These are phyloP conservation scores for Forbesichthys agassizii DNA, from an alignment of 2,113 vertebrate species.

Conservation along the genomic window DNA sequence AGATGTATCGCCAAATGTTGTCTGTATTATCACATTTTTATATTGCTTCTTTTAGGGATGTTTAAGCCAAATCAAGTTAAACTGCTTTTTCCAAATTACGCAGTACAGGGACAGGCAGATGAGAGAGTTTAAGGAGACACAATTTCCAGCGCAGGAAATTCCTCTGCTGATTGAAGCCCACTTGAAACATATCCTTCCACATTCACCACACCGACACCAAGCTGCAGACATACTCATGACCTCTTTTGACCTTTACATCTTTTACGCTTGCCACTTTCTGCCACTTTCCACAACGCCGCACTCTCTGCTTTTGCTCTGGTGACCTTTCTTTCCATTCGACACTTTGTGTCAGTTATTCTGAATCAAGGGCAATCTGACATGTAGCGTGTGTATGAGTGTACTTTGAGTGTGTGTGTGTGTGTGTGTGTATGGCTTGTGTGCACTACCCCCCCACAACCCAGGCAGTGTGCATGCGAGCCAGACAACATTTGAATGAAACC, in stretches of 20 bases:
- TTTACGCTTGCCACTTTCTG: slow-evolving; percentile 53
- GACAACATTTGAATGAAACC: slow-evolving; percentile 63
- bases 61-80: slow-evolving; percentile 6
- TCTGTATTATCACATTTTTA: slow-evolving; percentile 29
- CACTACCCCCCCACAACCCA: slow-evolving; percentile 38
- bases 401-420: slow-evolving; percentile 1
- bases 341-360: slow-evolving; percentile 44
- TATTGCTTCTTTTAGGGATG: slow-evolving; percentile 28
- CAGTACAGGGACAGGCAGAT: slow-evolving; percentile 2
- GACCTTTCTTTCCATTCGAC: slow-evolving; percentile 26
- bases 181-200: slow-evolving; percentile 61
- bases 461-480: slow-evolving; percentile 58
- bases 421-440: slow-evolving; percentile 9
- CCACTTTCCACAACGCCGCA: slow-evolving; percentile 26
- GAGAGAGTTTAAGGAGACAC: slow-evolving; percentile 39
- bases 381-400: not conserved
- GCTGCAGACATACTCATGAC: slow-evolving; percentile 59
- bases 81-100: not conserved
- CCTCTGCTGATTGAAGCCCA: slow-evolving; percentile 47
- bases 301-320: slow-evolving; percentile 25
- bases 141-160: slow-evolving; percentile 57
- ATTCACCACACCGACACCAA: slow-evolving; percentile 58
- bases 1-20: slow-evolving; percentile 12
- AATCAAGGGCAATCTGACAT: slow-evolving; percentile 39
- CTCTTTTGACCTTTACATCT: slow-evolving; percentile 66